phyloP scores from a whole-genome alignment of 2,113 vertebrate genomes.

The Forbesichthys agassizii region DNA sequence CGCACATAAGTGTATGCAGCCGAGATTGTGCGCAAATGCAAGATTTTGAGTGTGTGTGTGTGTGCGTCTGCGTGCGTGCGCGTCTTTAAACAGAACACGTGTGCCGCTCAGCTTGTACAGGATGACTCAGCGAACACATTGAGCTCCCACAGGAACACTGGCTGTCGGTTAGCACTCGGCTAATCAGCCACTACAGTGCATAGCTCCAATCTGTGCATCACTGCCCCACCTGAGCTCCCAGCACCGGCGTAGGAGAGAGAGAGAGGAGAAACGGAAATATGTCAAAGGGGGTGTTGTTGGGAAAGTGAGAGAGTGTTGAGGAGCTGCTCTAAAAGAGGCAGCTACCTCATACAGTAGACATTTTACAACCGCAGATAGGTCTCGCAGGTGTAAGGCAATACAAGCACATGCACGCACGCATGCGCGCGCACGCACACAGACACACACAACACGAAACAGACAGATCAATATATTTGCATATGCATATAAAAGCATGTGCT shows the following conservation, averaged over 20 bases:
- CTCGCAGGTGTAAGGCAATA: not conserved
- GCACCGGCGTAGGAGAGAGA: conserved; percentile 13
- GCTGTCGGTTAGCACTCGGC: conserved; percentile 57
- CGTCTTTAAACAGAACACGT: conserved; percentile 18
- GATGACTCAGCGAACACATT: conserved; percentile 63
- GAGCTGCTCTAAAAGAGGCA: not conserved
- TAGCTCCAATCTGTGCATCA: conserved; percentile 48
- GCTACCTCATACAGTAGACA: not conserved
- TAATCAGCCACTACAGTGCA: conserved; percentile 50
- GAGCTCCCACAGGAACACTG: conserved; percentile 46
- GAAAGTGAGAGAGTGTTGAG: not conserved
- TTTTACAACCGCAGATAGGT: not conserved
- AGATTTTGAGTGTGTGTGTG: not conserved
- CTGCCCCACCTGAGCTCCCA: conserved; percentile 55
- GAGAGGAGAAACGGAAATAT: not conserved
- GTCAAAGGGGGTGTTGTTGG: not conserved
- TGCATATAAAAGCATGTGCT: not conserved
- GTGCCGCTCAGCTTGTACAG: conserved; percentile 41
- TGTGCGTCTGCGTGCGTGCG: conserved; percentile 23
- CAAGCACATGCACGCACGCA: not conserved
- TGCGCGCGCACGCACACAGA: too few species aligned
- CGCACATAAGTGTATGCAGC: conserved; percentile 21
- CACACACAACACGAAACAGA: too few species aligned
- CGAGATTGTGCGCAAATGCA: conserved; percentile 26
- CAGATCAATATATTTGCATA: too few species aligned